Base-by-base conservation (phyloP, 2,888 invertebrate species). In the Ferrisia virgata region DNA sequence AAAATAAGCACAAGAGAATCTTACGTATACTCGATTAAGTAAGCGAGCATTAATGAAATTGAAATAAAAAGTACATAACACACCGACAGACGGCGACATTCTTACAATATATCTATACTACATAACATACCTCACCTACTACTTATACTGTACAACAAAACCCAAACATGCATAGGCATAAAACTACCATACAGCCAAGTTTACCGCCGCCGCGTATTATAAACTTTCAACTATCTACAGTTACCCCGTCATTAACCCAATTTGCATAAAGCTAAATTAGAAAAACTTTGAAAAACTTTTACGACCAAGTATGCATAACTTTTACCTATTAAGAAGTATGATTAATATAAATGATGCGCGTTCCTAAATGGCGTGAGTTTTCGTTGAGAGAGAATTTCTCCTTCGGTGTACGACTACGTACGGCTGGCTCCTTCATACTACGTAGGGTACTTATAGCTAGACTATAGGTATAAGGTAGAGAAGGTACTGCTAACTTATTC, bases 261-360 rank as follows among this genome's bases (percentile, higher is more conserved):
- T 82, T 82, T 82, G 82, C 82, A 64, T 82, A 58, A 64, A 82
- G 39, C 82, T 82, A 82, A 82, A 82, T 82, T 82, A 82, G 82
- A 82, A 82, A 82, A 82, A 82, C 82, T 82, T 82, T 39, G 64
- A 64, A 82, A 82, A 82, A 82, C 64, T 82, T 82, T 82, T 58
- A 33, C 58, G 58, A 82, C 64, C 58, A 64, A 64, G 58, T 58
- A 39, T 33, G 58, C 58, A 31, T 33, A 82, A 82, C 36, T 82
- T 82, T 82, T 82, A 82, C 82, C 82, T 82, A 82, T 82, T 82
- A 82, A 82, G 82, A 82, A 82, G 82, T 82, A 82, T 82, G 82
- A 82, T 82, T 82, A 82, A 82, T 82, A 82, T 82, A 58, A 64
- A 82, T 58, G 82, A 82, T 64, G 64, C 82, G 47, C 43, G 64